These are phyloP conservation scores for Bufotes viridis DNA, from an alignment of 2,797 vertebrate species.

Conservation along the genomic window DNA sequence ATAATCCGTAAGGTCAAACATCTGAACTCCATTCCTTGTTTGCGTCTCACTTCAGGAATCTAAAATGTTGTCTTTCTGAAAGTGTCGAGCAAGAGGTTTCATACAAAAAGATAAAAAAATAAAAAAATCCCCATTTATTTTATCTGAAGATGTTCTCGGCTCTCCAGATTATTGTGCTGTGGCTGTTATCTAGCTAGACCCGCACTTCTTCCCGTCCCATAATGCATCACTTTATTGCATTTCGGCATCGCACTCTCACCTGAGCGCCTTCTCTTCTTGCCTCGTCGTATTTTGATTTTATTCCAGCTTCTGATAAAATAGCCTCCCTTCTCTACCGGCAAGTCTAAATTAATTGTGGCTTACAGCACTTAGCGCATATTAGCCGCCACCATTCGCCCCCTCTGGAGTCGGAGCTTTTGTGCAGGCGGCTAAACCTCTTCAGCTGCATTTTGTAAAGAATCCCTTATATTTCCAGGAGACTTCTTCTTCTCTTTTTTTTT, in stretches of 20 bases:
- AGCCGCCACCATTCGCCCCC: conserved; percentile 24
- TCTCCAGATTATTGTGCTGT: conserved; percentile 41
- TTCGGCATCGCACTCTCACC: conserved; percentile 43
- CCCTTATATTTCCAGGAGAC: conserved; percentile 2
- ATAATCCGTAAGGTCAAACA: conserved; percentile 36
- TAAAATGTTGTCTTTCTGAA: conserved; percentile 36
- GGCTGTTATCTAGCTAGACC: conserved; percentile 52
- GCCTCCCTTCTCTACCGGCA: conserved; percentile 25
- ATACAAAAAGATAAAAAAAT: conserved; percentile 6
- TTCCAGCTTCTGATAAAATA: conserved; percentile 20
- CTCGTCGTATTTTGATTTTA: conserved; percentile 41
- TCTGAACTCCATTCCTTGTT: conserved; percentile 27
- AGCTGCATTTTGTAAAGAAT: not conserved
- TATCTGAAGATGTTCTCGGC: conserved; percentile 43
- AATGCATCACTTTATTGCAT: conserved; percentile 47
- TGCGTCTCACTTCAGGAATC: conserved; percentile 28
- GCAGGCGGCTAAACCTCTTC: conserved; percentile 11
- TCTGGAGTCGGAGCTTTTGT: conserved; percentile 13
- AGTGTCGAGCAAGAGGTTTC: conserved; percentile 9
- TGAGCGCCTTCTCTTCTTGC: conserved; percentile 22
- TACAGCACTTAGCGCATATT: conserved; percentile 49
- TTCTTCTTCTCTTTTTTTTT: not conserved
- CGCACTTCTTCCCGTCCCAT: conserved; percentile 40
- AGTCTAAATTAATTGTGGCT: conserved; percentile 57
- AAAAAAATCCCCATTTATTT: conserved; percentile 37